These are phyloP conservation scores for Chloroceryle inda DNA, from an alignment of 2,797 vertebrate genomes.

Conservation along the genomic window DNA sequence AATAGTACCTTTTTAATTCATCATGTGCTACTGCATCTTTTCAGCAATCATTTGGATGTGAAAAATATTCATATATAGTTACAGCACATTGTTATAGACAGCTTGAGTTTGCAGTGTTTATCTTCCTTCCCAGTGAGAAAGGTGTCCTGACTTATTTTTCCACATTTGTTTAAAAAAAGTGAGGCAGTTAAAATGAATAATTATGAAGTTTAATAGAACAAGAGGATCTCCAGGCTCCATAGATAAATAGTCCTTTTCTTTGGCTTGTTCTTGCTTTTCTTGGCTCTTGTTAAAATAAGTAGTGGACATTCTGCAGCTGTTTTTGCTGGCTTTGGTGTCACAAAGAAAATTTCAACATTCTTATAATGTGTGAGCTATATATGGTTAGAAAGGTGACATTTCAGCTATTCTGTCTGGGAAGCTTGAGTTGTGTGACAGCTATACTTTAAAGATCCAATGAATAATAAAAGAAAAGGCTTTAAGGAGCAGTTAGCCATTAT, in stretches of 20 bases:
- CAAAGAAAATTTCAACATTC: background rate
- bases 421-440: background rate
- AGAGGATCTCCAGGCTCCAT: background rate
- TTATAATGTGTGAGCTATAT: slow-evolving; percentile 12
- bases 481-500: background rate
- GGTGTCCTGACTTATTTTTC: background rate
- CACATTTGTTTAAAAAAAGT: slow-evolving; percentile 2
- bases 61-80: background rate
- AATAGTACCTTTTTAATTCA: background rate
- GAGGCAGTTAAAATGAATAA: slow-evolving; percentile 55
- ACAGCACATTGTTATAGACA: background rate
- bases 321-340: slow-evolving; percentile 56
- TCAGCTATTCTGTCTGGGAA: background rate
- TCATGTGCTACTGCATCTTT: background rate
- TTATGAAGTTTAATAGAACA: slow-evolving; percentile 15
- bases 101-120: background rate
- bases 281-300: slow-evolving; percentile 58
- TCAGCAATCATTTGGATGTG: background rate
- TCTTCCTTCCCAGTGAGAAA: background rate
- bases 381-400: background rate
- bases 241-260: background rate
- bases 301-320: background rate
- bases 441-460: background rate
- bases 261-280: too few relatives aligned
- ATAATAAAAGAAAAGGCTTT: background rate